Evolutionary conservation across 2,888 invertebrate genomes (phyloP).

Genomic region (Leptothorax acervorum): DNA sequence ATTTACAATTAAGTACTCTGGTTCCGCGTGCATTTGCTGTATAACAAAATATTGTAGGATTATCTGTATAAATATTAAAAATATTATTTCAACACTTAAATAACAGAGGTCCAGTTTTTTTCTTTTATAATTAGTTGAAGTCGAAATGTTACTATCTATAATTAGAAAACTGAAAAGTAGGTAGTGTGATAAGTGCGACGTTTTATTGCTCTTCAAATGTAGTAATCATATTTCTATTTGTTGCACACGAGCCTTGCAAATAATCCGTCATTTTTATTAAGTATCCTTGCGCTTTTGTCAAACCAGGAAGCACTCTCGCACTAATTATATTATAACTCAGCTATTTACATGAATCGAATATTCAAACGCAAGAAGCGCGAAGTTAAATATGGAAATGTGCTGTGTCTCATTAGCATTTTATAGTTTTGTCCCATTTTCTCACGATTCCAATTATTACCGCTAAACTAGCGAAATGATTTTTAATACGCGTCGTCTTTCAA

Average conservation of each 20-base stretch:
- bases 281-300: slow-evolving; percentile 19
- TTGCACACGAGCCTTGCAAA: slow-evolving; percentile 15
- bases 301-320: slow-evolving; percentile 41
- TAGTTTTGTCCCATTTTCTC: slow-evolving; percentile 10
- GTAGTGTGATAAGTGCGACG: not conserved
- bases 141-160: not conserved
- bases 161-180: not conserved
- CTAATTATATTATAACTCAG: slow-evolving; percentile 27
- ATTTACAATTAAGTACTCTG: slow-evolving; percentile 68
- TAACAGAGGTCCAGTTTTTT: not conserved
- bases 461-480: slow-evolving; percentile 18
- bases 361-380: slow-evolving; percentile 16
- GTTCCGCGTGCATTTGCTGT: slow-evolving; percentile 41
- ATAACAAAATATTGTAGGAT: not conserved
- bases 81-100: slow-evolving; percentile 13
- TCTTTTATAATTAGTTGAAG: not conserved
- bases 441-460: not conserved
- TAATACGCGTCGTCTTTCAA: slow-evolving; percentile 7
- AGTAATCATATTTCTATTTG: slow-evolving; percentile 13
- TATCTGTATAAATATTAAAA: not conserved
- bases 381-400: slow-evolving; percentile 33
- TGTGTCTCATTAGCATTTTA: slow-evolving; percentile 6
- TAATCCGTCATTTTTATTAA: slow-evolving; percentile 1
- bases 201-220: slow-evolving; percentile 12
- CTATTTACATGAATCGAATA: slow-evolving; percentile 48